Evolutionary conservation across 2,113 vertebrate genomes (phyloP).

Genomic region (Dissostichus mawsoni): DNA sequence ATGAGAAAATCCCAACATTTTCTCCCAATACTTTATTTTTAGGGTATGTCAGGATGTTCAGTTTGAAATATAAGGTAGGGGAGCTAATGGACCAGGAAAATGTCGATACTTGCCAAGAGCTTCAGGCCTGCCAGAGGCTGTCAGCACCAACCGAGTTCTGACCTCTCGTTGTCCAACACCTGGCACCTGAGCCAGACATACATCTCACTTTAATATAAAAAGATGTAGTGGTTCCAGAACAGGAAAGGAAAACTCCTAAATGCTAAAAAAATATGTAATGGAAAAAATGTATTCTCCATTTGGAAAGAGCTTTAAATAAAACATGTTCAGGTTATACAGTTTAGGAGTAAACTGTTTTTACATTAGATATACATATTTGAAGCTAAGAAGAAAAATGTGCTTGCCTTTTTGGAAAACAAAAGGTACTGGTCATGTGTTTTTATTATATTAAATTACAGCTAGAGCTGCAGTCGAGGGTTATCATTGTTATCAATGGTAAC

Average conservation of each 20-base stretch:
- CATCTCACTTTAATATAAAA: slow-evolving; percentile 5
- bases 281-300: not conserved
- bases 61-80: not conserved
- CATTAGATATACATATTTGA: slow-evolving; percentile 1
- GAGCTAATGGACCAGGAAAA: not conserved
- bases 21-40: not conserved
- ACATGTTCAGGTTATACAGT: not conserved
- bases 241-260: not conserved
- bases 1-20: not conserved
- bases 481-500: not conserved
- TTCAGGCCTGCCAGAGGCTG: not conserved
- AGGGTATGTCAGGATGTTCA: not conserved
- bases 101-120: slow-evolving; percentile 6
- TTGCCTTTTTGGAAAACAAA: too few species aligned
- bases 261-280: not conserved
- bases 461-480: not conserved
- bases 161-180: slow-evolving; percentile 21
- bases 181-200: not conserved
- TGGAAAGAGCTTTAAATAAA: not conserved
- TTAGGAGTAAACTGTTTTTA: not conserved
- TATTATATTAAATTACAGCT: not conserved
- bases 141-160: not conserved
- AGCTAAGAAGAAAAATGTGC: not conserved
- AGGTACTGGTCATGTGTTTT: not conserved
- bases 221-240: not conserved